Conservation (phyloP, 2,113 vertebrate genomes). For the Tyrannus savana region DNA sequence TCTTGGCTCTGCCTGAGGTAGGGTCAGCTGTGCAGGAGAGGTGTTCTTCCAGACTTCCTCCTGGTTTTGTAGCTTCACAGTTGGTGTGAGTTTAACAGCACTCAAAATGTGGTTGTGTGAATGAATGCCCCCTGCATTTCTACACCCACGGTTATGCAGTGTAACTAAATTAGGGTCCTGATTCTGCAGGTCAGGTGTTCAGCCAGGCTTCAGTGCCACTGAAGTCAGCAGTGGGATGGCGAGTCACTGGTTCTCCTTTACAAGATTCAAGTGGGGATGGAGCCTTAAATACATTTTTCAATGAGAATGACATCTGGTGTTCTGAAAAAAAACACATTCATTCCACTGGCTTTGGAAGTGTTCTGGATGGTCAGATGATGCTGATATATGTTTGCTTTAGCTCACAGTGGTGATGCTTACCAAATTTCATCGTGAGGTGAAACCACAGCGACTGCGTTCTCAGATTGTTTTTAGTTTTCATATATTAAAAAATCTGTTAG, state of each 20-base stretch:
- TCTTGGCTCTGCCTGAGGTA: neutral
- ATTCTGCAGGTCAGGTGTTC: neutral
- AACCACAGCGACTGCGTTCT: neutral
- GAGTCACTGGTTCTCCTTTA: neutral
- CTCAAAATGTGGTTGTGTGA: neutral
- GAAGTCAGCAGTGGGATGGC: neutral
- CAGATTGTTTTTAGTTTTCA: neutral
- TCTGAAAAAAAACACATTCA: no score
- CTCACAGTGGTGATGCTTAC: neutral
- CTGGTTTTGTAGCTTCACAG: neutral
- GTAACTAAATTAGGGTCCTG: neutral
- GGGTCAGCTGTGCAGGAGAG: neutral
- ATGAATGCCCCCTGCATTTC: neutral
- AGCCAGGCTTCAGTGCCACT: neutral
- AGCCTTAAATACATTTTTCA: neutral
- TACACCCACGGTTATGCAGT: rapidly evolving
- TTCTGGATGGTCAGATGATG: neutral
- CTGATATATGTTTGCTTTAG: neutral
- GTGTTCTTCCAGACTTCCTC: neutral
- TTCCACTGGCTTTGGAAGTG: neutral
- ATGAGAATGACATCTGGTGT: neutral
- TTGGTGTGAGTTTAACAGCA: neutral
- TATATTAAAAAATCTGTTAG: neutral
- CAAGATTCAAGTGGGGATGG: neutral
- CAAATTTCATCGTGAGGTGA: neutral